Conservation (phyloP, 2,888 invertebrate genomes). For the Strigamia maritima region DNA sequence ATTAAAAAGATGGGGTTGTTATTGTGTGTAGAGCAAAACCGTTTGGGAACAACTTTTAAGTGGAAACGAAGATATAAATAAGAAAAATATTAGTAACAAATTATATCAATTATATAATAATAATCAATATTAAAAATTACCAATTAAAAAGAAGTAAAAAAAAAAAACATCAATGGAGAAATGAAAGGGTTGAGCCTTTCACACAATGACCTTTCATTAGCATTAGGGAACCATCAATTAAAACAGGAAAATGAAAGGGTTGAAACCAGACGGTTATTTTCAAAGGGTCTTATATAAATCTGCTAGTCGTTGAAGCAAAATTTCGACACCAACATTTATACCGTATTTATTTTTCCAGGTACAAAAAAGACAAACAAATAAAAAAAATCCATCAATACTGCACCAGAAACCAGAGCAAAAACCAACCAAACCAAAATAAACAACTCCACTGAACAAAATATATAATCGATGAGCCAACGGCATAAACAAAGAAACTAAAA, state of each 20-base stretch:
- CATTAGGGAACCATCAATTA: slow-evolving; percentile 34
- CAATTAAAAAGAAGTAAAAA: not conserved
- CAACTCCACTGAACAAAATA: too few species aligned
- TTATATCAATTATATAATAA: not conserved
- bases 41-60: not conserved
- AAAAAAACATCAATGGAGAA: not conserved
- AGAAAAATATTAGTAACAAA: not conserved
- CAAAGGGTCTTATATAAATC: not conserved
- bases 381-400: not conserved
- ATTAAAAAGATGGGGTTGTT: not conserved
- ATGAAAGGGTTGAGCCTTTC: not conserved
- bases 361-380: not conserved
- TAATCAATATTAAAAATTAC: not conserved
- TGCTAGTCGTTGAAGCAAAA: too few species aligned
- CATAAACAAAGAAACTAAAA: not conserved
- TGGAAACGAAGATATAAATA: not conserved
- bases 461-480: not conserved
- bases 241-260: slow-evolving; percentile 15
- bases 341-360: not conserved
- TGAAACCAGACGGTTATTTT: slow-evolving; percentile 10
- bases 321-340: not conserved
- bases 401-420: not conserved
- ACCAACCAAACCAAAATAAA: too few species aligned
- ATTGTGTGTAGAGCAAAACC: not conserved
- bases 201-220: slow-evolving; percentile 24